Conservation (phyloP, 2,797 vertebrate species). For the Borostomias antarcticus region DNA sequence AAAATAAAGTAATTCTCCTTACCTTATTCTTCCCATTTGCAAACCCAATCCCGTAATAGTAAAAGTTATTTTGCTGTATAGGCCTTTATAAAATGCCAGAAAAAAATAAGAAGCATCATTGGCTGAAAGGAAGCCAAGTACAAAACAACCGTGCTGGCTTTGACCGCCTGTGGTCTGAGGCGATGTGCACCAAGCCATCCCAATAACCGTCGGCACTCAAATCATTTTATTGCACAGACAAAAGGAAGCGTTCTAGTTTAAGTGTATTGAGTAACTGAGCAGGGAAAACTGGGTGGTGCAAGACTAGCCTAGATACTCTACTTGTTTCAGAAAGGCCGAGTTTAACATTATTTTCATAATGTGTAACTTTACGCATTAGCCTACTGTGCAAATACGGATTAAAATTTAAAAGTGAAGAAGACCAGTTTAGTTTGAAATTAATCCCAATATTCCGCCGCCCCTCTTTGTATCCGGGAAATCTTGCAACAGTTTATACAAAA, state of each 20-base stretch:
- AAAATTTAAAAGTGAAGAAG: not conserved
- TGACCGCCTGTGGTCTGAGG: slow-evolving; percentile 73
- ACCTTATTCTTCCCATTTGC: not conserved
- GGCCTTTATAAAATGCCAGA: not conserved
- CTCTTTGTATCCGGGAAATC: too few species aligned
- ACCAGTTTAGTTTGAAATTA: too few species aligned
- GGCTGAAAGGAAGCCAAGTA: slow-evolving; percentile 64
- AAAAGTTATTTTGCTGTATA: not conserved
- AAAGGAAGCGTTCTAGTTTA: slow-evolving; percentile 61
- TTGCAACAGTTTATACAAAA: too few species aligned
- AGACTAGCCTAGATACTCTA: too few species aligned
- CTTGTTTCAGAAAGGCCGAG: not conserved
- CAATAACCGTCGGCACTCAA: slow-evolving; percentile 66
- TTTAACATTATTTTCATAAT: not conserved
- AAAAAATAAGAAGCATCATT: not conserved
- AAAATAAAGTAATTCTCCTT: not conserved
- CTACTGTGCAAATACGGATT: not conserved
- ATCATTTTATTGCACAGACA: slow-evolving; percentile 71
- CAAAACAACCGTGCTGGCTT: slow-evolving; percentile 72
- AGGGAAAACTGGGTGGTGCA: slow-evolving; percentile 4
- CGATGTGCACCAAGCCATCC: slow-evolving; percentile 66
- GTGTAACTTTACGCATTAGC: not conserved
- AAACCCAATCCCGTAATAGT: not conserved
- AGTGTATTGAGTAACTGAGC: slow-evolving; percentile 25
- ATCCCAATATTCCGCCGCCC: too few species aligned